These are phyloP conservation scores for Anisognathus igniventris DNA, from an alignment of 2,797 vertebrate species.

Conservation along the genomic window DNA sequence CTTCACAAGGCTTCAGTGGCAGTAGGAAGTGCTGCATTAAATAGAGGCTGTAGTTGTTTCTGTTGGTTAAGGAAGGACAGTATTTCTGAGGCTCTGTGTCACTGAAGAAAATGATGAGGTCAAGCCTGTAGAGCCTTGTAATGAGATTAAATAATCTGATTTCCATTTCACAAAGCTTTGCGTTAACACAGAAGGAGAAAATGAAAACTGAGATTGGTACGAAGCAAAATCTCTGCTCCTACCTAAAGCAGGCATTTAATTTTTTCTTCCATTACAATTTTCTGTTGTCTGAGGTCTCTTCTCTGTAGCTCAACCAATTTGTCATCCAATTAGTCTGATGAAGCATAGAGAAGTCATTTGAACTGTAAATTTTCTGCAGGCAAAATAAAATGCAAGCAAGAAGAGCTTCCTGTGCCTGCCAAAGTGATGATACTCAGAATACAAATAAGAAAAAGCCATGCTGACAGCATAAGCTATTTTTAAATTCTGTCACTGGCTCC, in stretches of 20 bases:
- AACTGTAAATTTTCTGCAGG: constrained; percentile 77
- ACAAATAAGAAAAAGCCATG: constrained; percentile 81
- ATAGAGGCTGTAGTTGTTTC: neutral
- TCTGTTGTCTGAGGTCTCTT: constrained; percentile 66
- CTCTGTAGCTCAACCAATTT: constrained; percentile 74
- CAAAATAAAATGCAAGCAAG: constrained; percentile 76
- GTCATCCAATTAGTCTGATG: constrained; percentile 76
- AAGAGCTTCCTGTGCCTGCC: constrained; percentile 77
- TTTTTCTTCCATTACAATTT: constrained; percentile 50
- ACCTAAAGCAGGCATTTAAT: constrained; percentile 27
- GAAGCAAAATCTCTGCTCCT: constrained; percentile 22
- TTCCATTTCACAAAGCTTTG: neutral
- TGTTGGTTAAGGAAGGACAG: neutral
- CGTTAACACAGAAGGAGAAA: neutral
- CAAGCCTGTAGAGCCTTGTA: neutral
- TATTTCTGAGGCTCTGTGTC: neutral
- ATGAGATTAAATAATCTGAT: constrained; percentile 42
- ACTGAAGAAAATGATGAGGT: neutral
- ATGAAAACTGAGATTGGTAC: neutral
- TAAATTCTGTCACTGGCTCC: constrained; percentile 64
- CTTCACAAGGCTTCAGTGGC: neutral
- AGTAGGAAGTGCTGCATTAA: neutral
- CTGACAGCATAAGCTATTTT: constrained; percentile 84
- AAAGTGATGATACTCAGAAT: constrained; percentile 79
- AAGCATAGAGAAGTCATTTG: constrained; percentile 76